Conservation (phyloP, 1,140 invertebrate species). For the Zaprionus tsacasi region DNA sequence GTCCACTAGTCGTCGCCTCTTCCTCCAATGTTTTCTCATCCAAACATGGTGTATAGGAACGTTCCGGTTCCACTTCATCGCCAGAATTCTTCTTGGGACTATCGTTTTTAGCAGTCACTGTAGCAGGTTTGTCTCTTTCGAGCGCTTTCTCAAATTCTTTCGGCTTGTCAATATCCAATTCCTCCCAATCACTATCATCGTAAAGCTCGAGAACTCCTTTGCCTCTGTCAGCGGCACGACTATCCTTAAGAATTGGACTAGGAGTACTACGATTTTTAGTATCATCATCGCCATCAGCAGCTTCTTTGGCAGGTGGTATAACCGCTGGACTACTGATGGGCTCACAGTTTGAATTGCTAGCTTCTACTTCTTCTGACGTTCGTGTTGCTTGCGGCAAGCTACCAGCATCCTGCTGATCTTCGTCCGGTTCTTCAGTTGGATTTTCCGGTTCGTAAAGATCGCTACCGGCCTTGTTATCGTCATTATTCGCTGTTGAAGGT, state of each 20-base stretch:
- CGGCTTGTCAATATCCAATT: slow-evolving; percentile 76
- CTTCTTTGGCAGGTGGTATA: slow-evolving; percentile 5
- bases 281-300: slow-evolving; percentile 43
- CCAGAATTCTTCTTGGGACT: slow-evolving; percentile 14
- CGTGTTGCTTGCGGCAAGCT: background rate
- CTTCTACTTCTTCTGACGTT: slow-evolving; percentile 13
- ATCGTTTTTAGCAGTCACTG: slow-evolving; percentile 2
- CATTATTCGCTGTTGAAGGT: slow-evolving; percentile 1
- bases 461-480: slow-evolving; percentile 22
- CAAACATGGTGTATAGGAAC: slow-evolving; percentile 88
- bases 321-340: slow-evolving; percentile 1
- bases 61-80: slow-evolving; percentile 80
- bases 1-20: slow-evolving; percentile 37
- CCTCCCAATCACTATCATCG: slow-evolving; percentile 84
- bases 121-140: slow-evolving; percentile 23
- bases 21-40: slow-evolving; percentile 86
- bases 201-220: slow-evolving; percentile 82
- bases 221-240: slow-evolving; percentile 42
- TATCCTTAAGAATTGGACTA: slow-evolving; percentile 56
- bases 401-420: slow-evolving; percentile 29
- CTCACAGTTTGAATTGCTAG: slow-evolving; percentile 16
- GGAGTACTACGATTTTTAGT: slow-evolving; percentile 55
- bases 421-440: slow-evolving; percentile 69
- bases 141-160: slow-evolving; percentile 74
- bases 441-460: slow-evolving; percentile 81